Percentiles rank a stretch among this genome's conserved stretches.
phyloP scores from a whole-genome alignment of 2,113 vertebrate species.

The Thomomys bottae region DNA sequence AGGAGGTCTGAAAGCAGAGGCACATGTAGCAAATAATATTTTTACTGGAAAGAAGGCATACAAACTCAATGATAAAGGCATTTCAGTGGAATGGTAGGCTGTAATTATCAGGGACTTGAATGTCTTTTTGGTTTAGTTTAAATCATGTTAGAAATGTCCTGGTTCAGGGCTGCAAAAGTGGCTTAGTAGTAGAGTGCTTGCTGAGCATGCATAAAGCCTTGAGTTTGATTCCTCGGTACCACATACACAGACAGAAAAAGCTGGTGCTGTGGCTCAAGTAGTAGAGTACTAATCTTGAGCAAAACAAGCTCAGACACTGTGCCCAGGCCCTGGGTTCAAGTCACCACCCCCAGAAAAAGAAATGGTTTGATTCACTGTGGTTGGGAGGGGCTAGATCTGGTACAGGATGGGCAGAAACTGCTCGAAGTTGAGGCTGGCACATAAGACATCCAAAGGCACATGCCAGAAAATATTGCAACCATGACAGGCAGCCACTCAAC shows the following conservation, averaged over 20 bases:
- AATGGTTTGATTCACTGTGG: neutral
- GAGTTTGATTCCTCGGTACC: too few relatives aligned
- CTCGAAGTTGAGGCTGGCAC: neutral
- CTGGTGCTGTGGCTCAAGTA: too few relatives aligned
- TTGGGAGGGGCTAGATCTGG: neutral
- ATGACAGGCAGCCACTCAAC: neutral
- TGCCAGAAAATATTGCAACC: neutral
- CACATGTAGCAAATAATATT: neutral
- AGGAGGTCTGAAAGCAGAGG: neutral
- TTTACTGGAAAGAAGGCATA: neutral
- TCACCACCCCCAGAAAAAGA: neutral
- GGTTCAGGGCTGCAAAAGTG: too few relatives aligned
- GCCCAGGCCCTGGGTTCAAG: too few relatives aligned
- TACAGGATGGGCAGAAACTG: neutral
- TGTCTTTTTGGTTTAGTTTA: neutral
- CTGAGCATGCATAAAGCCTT: too few relatives aligned
- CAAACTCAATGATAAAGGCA: neutral
- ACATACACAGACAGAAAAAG: too few relatives aligned
- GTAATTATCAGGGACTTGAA: neutral
- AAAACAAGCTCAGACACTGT: too few relatives aligned
- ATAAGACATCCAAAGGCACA: neutral
- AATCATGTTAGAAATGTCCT: neutral
- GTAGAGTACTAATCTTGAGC: too few relatives aligned
- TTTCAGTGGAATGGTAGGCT: neutral
- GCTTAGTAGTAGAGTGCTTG: too few relatives aligned